Percentiles rank a stretch among this genome's conserved stretches.
Conservation (phyloP, 37 sponge, comb jelly and placozoan species). For the Sycon ciliatum region DNA sequence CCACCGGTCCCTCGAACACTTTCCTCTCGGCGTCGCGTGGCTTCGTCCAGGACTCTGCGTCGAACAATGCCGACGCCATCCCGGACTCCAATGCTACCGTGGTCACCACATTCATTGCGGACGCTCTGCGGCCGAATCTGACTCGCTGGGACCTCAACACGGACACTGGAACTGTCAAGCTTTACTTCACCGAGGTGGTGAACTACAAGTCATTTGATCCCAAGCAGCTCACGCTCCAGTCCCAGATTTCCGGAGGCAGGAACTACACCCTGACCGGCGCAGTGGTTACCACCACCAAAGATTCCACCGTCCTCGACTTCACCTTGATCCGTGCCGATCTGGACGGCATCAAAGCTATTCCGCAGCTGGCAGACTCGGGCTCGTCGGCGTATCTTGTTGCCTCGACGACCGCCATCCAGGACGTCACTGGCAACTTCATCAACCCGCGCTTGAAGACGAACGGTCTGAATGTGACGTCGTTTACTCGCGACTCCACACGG, state of each 20-base stretch:
- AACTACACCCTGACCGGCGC: constrained; percentile 40
- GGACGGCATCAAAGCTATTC: constrained; percentile 44
- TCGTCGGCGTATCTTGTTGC: constrained; percentile 37
- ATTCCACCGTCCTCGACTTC: neutral
- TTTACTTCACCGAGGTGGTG: constrained; percentile 74
- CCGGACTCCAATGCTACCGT: constrained; percentile 16
- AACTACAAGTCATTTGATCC: constrained; percentile 37
- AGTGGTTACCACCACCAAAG: constrained; percentile 5
- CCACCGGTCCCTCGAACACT: constrained; percentile 29
- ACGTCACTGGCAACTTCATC: constrained; percentile 52
- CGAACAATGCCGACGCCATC: constrained; percentile 20
- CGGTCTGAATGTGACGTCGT: constrained; percentile 33
- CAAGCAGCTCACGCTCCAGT: constrained; percentile 45
- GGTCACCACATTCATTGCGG: constrained; percentile 16
- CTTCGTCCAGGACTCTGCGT: constrained; percentile 40
- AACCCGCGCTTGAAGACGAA: constrained; percentile 1
- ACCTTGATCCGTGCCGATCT: constrained; percentile 27
- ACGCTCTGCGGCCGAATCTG: constrained; percentile 46
- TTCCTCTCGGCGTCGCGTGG: constrained; percentile 31
- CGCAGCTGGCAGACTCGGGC: constrained; percentile 47
- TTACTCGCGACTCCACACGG: constrained; percentile 37
- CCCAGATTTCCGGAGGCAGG: neutral
- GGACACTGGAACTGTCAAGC: constrained; percentile 37
- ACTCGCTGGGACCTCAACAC: constrained; percentile 52
- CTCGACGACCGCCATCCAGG: constrained; percentile 36